A percentile compares a stretch with the other conserved stretches of the same genome.
These are phyloP conservation scores for Drosophila trapezifrons DNA, from an alignment of 1,140 invertebrate species.

Conservation along the genomic window DNA sequence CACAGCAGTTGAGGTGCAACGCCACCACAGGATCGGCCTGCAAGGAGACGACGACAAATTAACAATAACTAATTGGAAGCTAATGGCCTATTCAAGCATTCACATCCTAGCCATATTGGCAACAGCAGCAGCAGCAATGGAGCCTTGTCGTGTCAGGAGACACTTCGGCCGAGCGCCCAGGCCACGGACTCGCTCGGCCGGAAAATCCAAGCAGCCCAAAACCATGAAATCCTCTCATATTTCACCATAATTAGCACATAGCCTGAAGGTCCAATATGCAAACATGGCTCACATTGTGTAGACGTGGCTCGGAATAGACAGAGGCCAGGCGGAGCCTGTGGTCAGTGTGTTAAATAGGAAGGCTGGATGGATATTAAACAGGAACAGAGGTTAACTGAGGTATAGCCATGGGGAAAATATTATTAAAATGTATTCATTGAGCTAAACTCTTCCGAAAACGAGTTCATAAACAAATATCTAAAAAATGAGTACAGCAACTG, in stretches of 20 bases:
- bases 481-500: background rate
- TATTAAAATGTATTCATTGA: background rate
- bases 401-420: too few relatives aligned
- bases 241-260: conserved; percentile 67
- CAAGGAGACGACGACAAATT: conserved; percentile 63
- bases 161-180: conserved; percentile 46
- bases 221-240: conserved; percentile 46
- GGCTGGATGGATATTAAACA: too few relatives aligned
- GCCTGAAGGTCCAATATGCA: conserved; percentile 46
- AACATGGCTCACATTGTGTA: conserved; percentile 25
- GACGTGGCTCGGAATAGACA: background rate
- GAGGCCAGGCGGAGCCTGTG: background rate
- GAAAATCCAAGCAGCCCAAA: conserved; percentile 23
- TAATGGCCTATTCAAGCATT: conserved; percentile 65
- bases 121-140: conserved; percentile 26
- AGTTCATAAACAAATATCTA: background rate
- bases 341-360: background rate
- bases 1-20: conserved; percentile 27
- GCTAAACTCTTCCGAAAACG: background rate
- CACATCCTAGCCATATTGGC: conserved; percentile 19
- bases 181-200: conserved; percentile 11
- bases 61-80: conserved; percentile 76
- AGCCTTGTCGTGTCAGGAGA: conserved; percentile 12
- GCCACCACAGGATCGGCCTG: conserved; percentile 15
- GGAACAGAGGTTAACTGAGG: too few relatives aligned